phyloP scores from a whole-genome alignment of 2,888 invertebrate genomes.

The Sphecodes monilicornis region DNA sequence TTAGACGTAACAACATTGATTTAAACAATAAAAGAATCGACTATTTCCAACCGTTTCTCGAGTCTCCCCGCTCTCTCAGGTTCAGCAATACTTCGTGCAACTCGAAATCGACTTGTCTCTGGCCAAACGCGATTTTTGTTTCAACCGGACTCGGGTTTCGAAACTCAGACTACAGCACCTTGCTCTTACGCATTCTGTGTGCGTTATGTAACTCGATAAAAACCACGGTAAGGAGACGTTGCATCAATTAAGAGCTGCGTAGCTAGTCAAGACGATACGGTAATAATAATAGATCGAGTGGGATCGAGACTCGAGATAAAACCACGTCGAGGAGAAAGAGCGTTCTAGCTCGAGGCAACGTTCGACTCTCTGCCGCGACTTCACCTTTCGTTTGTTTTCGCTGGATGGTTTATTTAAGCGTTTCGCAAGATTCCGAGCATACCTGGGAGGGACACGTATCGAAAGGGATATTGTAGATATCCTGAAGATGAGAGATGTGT shows the following conservation, averaged over 20 bases:
- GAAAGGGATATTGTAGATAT: background rate
- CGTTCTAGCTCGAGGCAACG: background rate
- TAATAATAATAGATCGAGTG: conserved; percentile 3
- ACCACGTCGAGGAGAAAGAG: background rate
- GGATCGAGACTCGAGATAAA: background rate
- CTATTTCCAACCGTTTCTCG: background rate
- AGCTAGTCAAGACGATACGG: background rate
- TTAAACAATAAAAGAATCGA: conserved; percentile 1
- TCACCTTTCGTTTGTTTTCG: conserved; percentile 3
- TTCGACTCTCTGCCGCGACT: background rate
- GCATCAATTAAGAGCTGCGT: background rate
- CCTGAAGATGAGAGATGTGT: background rate
- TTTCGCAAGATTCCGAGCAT: conserved; percentile 19
- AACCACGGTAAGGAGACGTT: background rate
- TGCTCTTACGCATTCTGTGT: background rate
- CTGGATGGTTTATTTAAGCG: background rate
- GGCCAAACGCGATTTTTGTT: background rate
- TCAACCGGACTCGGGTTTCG: background rate
- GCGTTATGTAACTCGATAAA: background rate
- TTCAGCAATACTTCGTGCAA: background rate
- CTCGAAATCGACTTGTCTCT: background rate
- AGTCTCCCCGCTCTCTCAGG: background rate
- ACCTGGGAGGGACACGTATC: too few species aligned
- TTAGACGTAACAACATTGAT: conserved; percentile 1
- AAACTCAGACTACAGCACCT: background rate